Conservation (phyloP, 2,113 vertebrate genomes). For the Ptilonorhynchus violaceus region DNA sequence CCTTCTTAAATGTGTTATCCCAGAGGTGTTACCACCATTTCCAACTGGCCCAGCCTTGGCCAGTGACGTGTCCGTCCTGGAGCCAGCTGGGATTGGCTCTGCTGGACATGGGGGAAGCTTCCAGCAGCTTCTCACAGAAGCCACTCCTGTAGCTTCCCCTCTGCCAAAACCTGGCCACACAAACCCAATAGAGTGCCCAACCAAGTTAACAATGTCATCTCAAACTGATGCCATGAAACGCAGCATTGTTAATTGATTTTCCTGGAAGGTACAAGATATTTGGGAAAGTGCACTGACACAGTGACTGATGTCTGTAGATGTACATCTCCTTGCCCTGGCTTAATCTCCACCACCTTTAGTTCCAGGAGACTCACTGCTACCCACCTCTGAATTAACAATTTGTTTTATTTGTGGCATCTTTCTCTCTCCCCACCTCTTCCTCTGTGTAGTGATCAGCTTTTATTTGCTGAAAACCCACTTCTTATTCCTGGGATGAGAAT, state of each 20-base stretch:
- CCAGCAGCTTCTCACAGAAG: neutral
- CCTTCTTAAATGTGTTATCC: neutral
- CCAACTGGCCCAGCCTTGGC: neutral
- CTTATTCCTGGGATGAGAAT: neutral
- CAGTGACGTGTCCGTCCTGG: neutral
- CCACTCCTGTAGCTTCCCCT: fast-evolving
- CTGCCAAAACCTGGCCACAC: fast-evolving
- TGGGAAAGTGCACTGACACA: neutral
- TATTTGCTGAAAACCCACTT: neutral
- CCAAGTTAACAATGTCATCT: neutral
- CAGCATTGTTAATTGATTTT: neutral
- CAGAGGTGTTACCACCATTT: neutral
- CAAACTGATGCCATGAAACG: neutral
- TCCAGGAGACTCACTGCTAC: neutral
- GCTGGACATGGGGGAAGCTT: neutral
- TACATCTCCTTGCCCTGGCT: neutral
- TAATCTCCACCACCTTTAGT: neutral
- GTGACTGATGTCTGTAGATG: neutral
- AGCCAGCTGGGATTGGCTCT: neutral
- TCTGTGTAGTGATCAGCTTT: neutral
- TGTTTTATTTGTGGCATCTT: neutral
- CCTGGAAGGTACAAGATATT: neutral
- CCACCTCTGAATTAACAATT: neutral
- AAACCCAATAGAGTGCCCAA: neutral
- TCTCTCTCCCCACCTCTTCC: neutral